Conservation (phyloP, 1,140 invertebrate species). For the Metopolophium dirhodum region DNA sequence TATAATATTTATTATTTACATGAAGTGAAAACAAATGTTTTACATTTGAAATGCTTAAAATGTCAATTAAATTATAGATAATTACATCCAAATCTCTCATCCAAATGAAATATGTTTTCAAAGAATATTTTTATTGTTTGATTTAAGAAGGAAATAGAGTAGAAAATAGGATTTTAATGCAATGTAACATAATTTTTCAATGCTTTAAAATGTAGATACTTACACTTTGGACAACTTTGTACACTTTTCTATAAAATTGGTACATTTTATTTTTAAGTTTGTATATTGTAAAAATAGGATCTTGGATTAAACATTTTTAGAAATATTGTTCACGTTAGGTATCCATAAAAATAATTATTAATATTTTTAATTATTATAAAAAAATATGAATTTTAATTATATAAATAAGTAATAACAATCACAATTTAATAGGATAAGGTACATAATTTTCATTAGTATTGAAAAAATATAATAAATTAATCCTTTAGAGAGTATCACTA, state of each 20-base stretch:
- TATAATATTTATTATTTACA: too few relatives aligned
- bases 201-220: too few relatives aligned
- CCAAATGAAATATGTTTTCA: too few relatives aligned
- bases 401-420: slow-evolving; percentile 2
- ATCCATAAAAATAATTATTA: neutral
- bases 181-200: neutral
- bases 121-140: neutral
- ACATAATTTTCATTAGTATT: neutral
- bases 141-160: neutral
- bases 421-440: neutral
- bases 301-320: neutral
- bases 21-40: too few relatives aligned
- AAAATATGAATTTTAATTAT: slow-evolving; percentile 1
- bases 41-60: too few relatives aligned
- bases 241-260: neutral
- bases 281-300: neutral
- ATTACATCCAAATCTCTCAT: too few relatives aligned
- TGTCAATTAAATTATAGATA: too few relatives aligned
- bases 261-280: neutral
- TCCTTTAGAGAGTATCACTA: neutral
- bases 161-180: neutral
- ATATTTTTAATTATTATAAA: neutral
- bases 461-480: neutral
- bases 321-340: neutral
- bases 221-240: neutral